phyloP scores from a whole-genome alignment of 2,113 vertebrate genomes.

The Merops nubicus region DNA sequence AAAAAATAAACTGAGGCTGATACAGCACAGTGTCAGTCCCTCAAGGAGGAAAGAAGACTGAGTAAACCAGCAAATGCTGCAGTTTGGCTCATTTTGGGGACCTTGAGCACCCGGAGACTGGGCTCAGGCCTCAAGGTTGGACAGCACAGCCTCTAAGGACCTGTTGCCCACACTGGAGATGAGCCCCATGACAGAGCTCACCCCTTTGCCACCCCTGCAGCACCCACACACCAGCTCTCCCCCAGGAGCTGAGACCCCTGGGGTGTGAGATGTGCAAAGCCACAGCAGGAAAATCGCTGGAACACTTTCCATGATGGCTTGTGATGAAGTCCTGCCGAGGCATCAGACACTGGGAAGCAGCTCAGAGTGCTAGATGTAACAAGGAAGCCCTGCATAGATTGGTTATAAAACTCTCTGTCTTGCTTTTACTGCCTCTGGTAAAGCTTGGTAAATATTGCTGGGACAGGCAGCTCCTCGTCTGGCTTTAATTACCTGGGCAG shows the following conservation, averaged over 20 bases:
- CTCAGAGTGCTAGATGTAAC: background rate
- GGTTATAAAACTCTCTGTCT: background rate
- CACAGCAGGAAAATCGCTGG: background rate
- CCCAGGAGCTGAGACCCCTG: accelerated
- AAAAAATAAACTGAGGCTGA: background rate
- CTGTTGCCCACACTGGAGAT: background rate
- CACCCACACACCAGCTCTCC: background rate
- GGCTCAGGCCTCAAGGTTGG: background rate
- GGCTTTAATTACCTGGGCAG: slow-evolving; percentile 68
- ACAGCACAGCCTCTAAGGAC: background rate
- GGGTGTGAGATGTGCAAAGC: background rate
- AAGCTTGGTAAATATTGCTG: slow-evolving; percentile 41
- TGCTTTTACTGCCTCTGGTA: slow-evolving; percentile 24
- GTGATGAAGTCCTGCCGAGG: accelerated
- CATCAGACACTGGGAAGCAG: background rate
- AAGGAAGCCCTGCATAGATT: background rate
- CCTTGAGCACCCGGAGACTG: accelerated
- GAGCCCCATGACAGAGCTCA: background rate
- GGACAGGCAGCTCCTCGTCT: slow-evolving; percentile 55
- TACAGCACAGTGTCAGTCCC: accelerated
- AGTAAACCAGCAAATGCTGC: background rate
- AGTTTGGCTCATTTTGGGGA: background rate
- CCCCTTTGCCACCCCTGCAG: background rate
- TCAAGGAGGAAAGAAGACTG: background rate
- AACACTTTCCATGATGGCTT: background rate